Base-by-base conservation (phyloP, 2,888 invertebrate genomes). In the Trissolcus brochymenae region DNA sequence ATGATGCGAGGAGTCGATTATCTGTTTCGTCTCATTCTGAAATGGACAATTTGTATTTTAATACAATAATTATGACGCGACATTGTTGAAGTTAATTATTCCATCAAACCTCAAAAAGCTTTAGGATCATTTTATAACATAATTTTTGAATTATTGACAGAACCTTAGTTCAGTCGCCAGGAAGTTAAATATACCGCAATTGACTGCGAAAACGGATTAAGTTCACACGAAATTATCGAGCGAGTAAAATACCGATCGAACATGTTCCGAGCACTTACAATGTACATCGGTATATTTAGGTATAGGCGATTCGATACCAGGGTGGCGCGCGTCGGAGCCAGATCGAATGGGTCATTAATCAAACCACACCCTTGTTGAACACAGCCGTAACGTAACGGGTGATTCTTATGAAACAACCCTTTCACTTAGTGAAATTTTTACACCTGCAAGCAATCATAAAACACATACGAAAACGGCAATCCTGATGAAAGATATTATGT, bases 281-380 rank as follows among this genome's bases (percentile, higher is more conserved):
- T 79, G 80, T 81, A 81, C 83, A 83, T 76, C 68, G 83, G 82
- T 83, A 83, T 85, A 84, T 86, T 86, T 85, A 83, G 84, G 82
- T 84, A 81, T 84, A 86, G 35, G 11, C 35, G 35, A 86, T 86
- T 86, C 85, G 86, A 87, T 87, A 86, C 81, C 83, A 79, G 83
- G 83, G 83, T 81, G 80, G 82, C 82, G 82, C 77, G 84, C 80
- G 80, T 82, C 80, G 84, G 82, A 81, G 81, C 78, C 82, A 81
- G 81, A 87, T 88, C 87, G 86, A 88, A 87, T 85, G 84, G 87
- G 87, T 88, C 88, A 87, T 88, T 88, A 88, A 88, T 88, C 88
- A 88, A 88, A 88, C 88, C 88, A 85, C 88, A 88, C 88, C 88
- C 88, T 87, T 83, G 84, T 83, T 35, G 85, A 83, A 66, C 78